Conservation (phyloP, 2,797 vertebrate species). For the Halcyon chelicuti region DNA sequence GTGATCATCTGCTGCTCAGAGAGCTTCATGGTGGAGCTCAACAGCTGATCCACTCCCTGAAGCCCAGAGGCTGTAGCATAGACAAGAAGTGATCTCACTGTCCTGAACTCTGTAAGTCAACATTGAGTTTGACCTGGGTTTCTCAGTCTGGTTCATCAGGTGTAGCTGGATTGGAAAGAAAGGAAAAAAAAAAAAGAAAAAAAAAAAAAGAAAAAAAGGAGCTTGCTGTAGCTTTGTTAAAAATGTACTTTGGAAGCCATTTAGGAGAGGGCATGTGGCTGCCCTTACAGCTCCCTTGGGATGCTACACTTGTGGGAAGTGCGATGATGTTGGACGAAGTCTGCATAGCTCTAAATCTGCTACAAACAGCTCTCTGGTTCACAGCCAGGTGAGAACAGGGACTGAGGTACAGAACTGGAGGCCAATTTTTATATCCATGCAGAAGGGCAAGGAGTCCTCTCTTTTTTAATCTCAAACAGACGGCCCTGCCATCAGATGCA, state of each 20-base stretch:
- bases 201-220: background rate
- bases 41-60: background rate
- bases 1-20: fast-evolving
- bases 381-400: constrained; percentile 43
- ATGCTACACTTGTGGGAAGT: background rate
- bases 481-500: background rate
- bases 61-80: background rate
- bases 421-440: background rate
- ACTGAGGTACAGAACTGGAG: background rate
- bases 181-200: no score
- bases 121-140: background rate
- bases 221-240: background rate
- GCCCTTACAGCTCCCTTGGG: background rate
- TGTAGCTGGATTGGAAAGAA: background rate
- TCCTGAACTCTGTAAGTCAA: background rate
- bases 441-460: background rate
- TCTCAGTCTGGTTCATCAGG: background rate
- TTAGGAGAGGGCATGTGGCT: constrained; percentile 18
- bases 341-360: constrained; percentile 35
- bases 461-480: background rate
- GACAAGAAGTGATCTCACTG: background rate
- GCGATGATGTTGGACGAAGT: background rate
- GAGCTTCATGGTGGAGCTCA: background rate
- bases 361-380: constrained; percentile 25
- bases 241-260: constrained; percentile 27